Conservation (phyloP, 2,888 invertebrate species). For the Mystacides longicornis region DNA sequence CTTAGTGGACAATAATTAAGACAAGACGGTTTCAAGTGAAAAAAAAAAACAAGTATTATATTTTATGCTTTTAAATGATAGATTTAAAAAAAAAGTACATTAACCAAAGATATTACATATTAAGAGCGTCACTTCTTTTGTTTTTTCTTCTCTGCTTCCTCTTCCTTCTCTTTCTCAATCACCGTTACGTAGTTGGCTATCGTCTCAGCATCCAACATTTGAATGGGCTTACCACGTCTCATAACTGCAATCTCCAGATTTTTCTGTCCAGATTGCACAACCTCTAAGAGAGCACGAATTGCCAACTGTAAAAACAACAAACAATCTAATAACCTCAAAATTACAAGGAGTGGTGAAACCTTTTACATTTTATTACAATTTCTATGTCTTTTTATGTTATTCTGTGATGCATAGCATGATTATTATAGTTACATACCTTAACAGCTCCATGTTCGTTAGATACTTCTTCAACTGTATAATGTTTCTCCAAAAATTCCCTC, state of each 20-base stretch:
- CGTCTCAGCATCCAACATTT: conserved; percentile 87
- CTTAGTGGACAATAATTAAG: no score
- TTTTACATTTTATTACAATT: no score
- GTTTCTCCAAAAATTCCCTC: conserved; percentile 96
- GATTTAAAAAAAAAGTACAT: conserved; percentile 16
- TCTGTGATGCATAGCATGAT: no score
- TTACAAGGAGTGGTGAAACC: no score
- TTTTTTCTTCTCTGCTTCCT: conserved; percentile 96
- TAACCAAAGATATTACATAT: conserved; percentile 11
- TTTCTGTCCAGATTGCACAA: conserved; percentile 97
- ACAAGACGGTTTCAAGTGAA: no score
- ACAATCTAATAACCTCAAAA: no score
- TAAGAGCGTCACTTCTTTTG: conserved; percentile 62
- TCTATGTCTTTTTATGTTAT: no score
- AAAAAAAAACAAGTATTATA: no score
- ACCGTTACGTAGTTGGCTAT: conserved; percentile 90
- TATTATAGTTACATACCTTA: conserved; percentile 59
- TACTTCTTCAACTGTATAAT: conserved; percentile 87
- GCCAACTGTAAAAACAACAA: conserved; percentile 67
- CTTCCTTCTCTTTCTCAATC: conserved; percentile 97
- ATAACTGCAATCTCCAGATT: conserved; percentile 98
- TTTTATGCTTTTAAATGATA: no score
- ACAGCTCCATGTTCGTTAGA: conserved; percentile 76
- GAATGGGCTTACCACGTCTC: conserved; percentile 65
- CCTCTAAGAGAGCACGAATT: conserved; percentile 90